Conservation (phyloP, 1,140 invertebrate genomes). For the Mactra quadrangularis region DNA sequence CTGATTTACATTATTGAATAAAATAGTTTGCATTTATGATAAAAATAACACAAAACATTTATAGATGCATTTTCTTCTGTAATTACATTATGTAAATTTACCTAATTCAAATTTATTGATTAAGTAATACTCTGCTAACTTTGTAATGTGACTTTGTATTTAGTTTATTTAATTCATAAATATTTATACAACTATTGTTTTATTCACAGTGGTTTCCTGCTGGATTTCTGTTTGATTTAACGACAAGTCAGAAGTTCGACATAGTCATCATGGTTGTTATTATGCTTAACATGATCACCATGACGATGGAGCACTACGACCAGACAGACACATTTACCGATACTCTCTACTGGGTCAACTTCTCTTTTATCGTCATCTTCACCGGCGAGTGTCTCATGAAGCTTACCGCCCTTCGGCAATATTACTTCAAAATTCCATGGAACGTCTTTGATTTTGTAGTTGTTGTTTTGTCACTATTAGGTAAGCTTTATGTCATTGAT, state of each 20-base stretch:
- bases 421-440: constrained; percentile 99
- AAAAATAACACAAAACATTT: too few relatives aligned
- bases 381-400: constrained; percentile 98
- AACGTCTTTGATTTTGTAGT: constrained; percentile 99
- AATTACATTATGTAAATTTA: too few relatives aligned
- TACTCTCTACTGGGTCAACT: constrained; percentile 95
- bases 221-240: constrained; percentile 98
- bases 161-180: too few relatives aligned
- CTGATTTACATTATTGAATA: too few relatives aligned
- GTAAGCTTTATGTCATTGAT: constrained; percentile 67
- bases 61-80: too few relatives aligned
- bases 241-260: constrained; percentile 99
- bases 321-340: constrained; percentile 91
- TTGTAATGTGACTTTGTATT: too few relatives aligned
- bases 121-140: too few relatives aligned
- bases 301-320: constrained; percentile 98
- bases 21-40: too few relatives aligned
- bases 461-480: constrained; percentile 96
- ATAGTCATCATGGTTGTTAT: constrained; percentile 99
- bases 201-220: constrained; percentile 96
- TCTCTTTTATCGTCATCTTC: constrained; percentile 99
- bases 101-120: too few relatives aligned
- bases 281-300: constrained; percentile 98
- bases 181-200: too few relatives aligned
- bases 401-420: constrained; percentile 97